Conservation (phyloP, 2,888 invertebrate species). For the Baronia brevicornis region DNA sequence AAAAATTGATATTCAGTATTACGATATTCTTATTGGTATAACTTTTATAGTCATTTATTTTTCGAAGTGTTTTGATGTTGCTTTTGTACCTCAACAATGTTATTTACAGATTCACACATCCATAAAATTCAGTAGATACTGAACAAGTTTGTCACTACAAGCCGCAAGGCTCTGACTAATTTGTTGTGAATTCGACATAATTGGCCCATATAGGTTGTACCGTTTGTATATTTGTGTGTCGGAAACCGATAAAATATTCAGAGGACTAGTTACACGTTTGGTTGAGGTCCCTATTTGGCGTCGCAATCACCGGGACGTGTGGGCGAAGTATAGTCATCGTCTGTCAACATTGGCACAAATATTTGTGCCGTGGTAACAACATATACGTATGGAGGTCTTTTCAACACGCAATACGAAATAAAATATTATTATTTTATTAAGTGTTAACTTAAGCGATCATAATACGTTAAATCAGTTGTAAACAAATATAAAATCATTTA, state of each 20-base stretch:
- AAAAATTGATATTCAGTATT: no score
- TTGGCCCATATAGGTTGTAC: slow-evolving; percentile 35
- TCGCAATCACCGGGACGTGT: slow-evolving; percentile 33
- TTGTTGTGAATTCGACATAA: slow-evolving; percentile 24
- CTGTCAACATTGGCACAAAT: slow-evolving; percentile 35
- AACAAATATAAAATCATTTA: no score
- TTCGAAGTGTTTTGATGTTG: no score
- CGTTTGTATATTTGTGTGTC: slow-evolving; percentile 44
- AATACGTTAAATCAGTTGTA: no score
- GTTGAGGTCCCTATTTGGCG: slow-evolving; percentile 43
- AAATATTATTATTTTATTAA: no score
- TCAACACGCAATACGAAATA: no score
- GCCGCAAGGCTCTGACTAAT: slow-evolving; percentile 27
- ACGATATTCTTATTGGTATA: no score
- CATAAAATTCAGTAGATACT: not conserved
- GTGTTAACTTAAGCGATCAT: no score
- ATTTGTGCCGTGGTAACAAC: no score
- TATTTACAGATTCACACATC: slow-evolving; percentile 7
- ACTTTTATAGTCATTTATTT: no score
- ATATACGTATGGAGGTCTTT: no score
- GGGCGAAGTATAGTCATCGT: slow-evolving; percentile 49
- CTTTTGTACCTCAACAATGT: no score
- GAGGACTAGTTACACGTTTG: slow-evolving; percentile 35
- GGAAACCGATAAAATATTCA: slow-evolving; percentile 54
- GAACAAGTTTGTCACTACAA: slow-evolving; percentile 13